Base-by-base conservation (phyloP, 2,113 vertebrate species). In the Diadophis punctatus region DNA sequence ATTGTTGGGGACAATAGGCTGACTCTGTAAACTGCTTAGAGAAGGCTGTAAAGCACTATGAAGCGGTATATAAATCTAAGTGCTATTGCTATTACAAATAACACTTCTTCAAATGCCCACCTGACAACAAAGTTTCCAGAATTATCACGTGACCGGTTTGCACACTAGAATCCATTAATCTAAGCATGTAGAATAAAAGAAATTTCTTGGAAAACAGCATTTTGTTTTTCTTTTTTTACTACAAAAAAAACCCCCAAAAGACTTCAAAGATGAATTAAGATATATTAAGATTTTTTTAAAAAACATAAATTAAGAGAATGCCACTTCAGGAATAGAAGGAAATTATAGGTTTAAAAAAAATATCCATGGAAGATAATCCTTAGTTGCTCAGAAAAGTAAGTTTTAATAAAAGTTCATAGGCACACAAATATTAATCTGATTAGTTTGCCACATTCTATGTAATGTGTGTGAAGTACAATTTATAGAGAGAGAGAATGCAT, bases 101-200 rank as follows among this genome's bases (percentile, higher is more conserved):
- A 14, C 4, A 93, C 55, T 90, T 52, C 2, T 91, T 93, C 0
- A 0, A 20, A n/a, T 52, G 68, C 91, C 80, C 63, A 74, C 46
- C 53, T 93, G 68, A 20, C 53, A 95, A 95, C 51, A 22, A 88
- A 94, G 88, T 90, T 90, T 90, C 48, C 92, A 92, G 92, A 94
- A 95, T 94, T n/a, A 86, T 80, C 91, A 12, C 48, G 92, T 60
- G 30, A 91, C 4, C 18, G 60, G 51, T 94, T 94, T 95, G 92
- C 89, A 92, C 89, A 92, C 16, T 60, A 91, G 51, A 93, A 95
- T 51, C 63, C 88, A 93, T 60, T 58, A 91, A 88, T 94, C 27
- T 93, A 90, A 96, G 88, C 55, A 94, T 46, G 34, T 94, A 53
- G 0, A 95, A 95, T 90, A 89, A 95, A 96, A 94, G 94, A 60